A percentile compares a stretch with the other conserved stretches of the same genome.
phyloP scores from a whole-genome alignment of 2,113 vertebrate species.

The Mystacornis crossleyi region DNA sequence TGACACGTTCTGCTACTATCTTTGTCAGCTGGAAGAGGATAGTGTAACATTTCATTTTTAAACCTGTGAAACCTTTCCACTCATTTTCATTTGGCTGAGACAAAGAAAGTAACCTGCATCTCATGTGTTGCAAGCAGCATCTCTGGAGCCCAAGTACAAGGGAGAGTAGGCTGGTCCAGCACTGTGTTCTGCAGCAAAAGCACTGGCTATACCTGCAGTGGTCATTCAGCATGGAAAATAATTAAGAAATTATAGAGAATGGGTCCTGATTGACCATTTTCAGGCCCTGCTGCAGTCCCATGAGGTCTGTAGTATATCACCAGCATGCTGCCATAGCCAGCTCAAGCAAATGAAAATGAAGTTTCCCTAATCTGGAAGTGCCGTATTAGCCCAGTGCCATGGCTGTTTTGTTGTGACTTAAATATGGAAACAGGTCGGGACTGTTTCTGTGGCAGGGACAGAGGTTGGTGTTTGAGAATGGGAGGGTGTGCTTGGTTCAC shows the following conservation, averaged over 20 bases:
- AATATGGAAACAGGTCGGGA: neutral
- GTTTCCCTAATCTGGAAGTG: neutral
- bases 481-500: neutral
- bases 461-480: neutral
- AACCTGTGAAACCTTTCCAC: slow-evolving; percentile 22
- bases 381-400: neutral
- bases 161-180: neutral
- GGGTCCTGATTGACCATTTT: neutral
- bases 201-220: neutral
- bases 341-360: neutral
- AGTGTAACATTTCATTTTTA: neutral
- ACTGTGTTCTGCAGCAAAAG: neutral
- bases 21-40: neutral
- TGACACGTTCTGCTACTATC: slow-evolving; percentile 13
- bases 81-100: neutral
- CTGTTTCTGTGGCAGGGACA: neutral
- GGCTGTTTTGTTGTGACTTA: neutral
- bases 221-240: neutral
- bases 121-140: neutral
- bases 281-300: neutral
- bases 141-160: neutral
- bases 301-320: neutral
- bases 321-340: neutral
- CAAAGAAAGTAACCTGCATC: neutral
- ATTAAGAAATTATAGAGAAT: neutral